These are phyloP conservation scores for Tetramorium simillimum DNA, from an alignment of 1,140 invertebrate genomes.

Conservation along the genomic window DNA sequence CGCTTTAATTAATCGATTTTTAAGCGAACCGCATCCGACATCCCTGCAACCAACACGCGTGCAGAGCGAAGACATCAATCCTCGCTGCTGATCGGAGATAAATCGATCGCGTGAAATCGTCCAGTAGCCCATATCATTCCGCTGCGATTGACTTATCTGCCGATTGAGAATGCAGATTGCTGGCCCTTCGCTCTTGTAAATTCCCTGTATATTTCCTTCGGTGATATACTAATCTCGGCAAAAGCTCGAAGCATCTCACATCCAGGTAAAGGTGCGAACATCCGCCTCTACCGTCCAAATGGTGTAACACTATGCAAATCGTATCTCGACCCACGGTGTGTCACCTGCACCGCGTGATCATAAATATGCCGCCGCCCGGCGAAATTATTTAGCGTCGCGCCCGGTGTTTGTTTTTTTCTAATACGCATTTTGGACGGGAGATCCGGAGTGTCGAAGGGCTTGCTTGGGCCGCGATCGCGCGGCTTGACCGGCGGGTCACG, in stretches of 20 bases:
- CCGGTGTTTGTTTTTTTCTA: background rate
- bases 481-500: conserved; percentile 12
- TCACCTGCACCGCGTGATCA: background rate
- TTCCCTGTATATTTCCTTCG: background rate
- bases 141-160: background rate
- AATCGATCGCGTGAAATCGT: conserved; percentile 9
- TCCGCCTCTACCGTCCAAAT: conserved; percentile 37
- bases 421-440: conserved; percentile 15
- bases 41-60: background rate
- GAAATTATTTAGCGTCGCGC: background rate
- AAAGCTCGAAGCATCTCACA: conserved; percentile 37
- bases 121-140: background rate
- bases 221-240: conserved; percentile 30
- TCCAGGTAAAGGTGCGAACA: conserved; percentile 38
- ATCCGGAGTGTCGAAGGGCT: conserved; percentile 32
- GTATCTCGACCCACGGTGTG: background rate
- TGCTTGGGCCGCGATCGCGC: conserved; percentile 16
- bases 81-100: background rate
- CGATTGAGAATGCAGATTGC: conserved; percentile 1
- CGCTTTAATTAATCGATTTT: conserved; percentile 30
- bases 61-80: conserved; percentile 5
- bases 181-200: conserved; percentile 4
- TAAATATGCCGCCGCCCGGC: background rate
- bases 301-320: background rate
- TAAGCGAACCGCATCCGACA: background rate